phyloP scores from a whole-genome alignment of 2,113 vertebrate genomes.

The Oenanthe oenanthe region DNA sequence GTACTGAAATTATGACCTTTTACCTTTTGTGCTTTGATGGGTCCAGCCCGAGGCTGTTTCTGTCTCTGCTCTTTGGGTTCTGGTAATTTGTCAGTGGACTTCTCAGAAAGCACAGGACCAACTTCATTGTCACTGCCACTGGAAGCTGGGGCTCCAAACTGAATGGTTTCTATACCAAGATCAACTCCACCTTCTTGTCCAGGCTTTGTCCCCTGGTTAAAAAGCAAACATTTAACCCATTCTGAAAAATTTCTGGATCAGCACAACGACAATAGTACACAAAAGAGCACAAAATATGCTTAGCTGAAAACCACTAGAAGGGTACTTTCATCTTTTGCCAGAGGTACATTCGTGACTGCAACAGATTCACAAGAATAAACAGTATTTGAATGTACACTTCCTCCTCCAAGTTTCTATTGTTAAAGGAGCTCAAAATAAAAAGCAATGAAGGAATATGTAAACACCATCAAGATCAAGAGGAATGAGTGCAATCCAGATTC shows the following conservation, averaged over 20 bases:
- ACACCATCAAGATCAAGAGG: neutral
- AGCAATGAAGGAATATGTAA: neutral
- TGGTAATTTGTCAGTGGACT: constrained; percentile 84
- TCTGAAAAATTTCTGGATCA: neutral
- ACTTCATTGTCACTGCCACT: constrained; percentile 94
- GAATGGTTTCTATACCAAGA: constrained; percentile 92
- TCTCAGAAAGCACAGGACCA: constrained; percentile 85
- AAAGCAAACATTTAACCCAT: neutral
- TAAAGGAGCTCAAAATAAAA: neutral
- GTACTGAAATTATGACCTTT: neutral
- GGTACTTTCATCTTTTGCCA: neutral
- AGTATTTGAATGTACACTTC: neutral
- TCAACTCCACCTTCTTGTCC: constrained; percentile 84
- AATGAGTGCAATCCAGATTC: neutral
- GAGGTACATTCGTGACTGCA: neutral
- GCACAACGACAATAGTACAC: neutral
- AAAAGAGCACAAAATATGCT: neutral
- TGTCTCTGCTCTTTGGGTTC: constrained; percentile 98
- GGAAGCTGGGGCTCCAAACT: constrained; percentile 95
- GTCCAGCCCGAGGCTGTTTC: constrained; percentile 92
- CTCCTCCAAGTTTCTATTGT: neutral
- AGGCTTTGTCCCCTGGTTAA: constrained; percentile 82
- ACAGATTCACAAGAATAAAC: neutral
- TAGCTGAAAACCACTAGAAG: neutral
- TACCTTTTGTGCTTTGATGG: constrained; percentile 98